Evolutionary conservation across 2,797 vertebrate species (phyloP).

Genomic region (Fistularia commersonii): DNA sequence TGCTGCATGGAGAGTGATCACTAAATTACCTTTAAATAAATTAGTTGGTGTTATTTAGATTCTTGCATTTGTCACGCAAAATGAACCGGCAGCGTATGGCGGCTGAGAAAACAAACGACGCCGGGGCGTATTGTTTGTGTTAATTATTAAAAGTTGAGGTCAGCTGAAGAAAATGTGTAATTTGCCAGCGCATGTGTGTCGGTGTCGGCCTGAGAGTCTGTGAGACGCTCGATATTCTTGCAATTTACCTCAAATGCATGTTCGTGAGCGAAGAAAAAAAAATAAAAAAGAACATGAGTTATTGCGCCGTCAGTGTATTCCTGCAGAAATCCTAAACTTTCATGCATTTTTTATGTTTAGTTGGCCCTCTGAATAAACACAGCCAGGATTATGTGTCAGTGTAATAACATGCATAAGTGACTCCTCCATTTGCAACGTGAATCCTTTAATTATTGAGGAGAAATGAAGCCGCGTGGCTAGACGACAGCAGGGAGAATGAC

Average conservation of each 20-base stretch:
- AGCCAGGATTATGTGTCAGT: constrained; percentile 20
- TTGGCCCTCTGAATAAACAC: constrained; percentile 21
- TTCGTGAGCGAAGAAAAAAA: too few species aligned
- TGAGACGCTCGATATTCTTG: too few species aligned
- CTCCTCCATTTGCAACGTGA: constrained; percentile 22
- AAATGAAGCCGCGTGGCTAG: constrained; percentile 15
- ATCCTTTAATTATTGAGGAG: constrained; percentile 50
- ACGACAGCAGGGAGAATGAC: constrained; percentile 12
- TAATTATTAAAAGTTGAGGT: constrained; percentile 3
- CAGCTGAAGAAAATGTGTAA: neutral
- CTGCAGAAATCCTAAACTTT: too few species aligned
- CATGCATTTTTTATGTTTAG: constrained; percentile 32
- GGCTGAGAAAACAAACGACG: constrained; percentile 11
- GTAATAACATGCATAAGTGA: constrained; percentile 35
- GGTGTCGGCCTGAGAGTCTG: constrained; percentile 14
- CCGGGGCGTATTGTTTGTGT: neutral
- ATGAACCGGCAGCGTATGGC: constrained; percentile 24
- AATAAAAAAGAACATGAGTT: too few species aligned
- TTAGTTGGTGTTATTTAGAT: constrained; percentile 80
- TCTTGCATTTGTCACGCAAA: constrained; percentile 61
- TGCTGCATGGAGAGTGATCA: constrained; percentile 77
- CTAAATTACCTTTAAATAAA: constrained; percentile 87
- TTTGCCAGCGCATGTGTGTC: neutral
- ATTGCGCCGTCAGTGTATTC: too few species aligned
- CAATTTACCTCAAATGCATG: too few species aligned